Percentiles rank a stretch among this genome's conserved stretches.
These are phyloP conservation scores for Brachionus plicatilis DNA, from an alignment of 1,140 invertebrate species.

Conservation along the genomic window DNA sequence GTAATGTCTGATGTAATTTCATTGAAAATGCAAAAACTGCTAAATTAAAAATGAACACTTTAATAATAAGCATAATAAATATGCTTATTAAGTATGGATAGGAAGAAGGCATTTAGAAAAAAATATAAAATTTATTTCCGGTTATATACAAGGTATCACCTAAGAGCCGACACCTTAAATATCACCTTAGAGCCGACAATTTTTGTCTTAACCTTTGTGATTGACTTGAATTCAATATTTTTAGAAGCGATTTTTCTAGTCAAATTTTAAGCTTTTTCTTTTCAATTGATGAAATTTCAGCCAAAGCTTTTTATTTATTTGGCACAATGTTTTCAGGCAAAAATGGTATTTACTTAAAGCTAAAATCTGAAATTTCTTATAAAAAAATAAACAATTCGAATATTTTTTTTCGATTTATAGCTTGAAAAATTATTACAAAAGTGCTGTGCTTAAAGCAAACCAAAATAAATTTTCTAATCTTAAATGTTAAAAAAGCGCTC, in stretches of 20 bases:
- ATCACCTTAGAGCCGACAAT: not conserved
- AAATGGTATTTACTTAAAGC: not conserved
- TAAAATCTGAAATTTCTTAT: not conserved
- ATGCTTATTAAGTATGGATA: not conserved
- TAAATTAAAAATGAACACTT: not conserved
- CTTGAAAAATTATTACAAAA: not conserved
- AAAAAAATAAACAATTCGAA: not conserved
- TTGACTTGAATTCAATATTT: not conserved
- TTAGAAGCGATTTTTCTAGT: not conserved
- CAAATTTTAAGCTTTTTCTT: not conserved
- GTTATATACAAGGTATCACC: not conserved
- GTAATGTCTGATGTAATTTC: not conserved
- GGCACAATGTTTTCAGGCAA: not conserved
- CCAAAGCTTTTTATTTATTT: not conserved
- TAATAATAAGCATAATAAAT: not conserved
- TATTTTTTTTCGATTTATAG: not conserved
- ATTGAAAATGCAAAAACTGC: not conserved
- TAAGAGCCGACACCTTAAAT: not conserved
- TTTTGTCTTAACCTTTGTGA: not conserved
- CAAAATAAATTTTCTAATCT: not conserved
- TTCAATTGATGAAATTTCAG: not conserved
- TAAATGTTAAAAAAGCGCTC: not conserved
- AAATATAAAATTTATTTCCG: not conserved
- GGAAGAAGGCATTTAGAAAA: not conserved
- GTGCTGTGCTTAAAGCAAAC: not conserved